Evolutionary conservation across 2,888 invertebrate genomes (phyloP), one percentile per base, ranked within the genome.

Genomic region (Agelastica alni): DNA sequence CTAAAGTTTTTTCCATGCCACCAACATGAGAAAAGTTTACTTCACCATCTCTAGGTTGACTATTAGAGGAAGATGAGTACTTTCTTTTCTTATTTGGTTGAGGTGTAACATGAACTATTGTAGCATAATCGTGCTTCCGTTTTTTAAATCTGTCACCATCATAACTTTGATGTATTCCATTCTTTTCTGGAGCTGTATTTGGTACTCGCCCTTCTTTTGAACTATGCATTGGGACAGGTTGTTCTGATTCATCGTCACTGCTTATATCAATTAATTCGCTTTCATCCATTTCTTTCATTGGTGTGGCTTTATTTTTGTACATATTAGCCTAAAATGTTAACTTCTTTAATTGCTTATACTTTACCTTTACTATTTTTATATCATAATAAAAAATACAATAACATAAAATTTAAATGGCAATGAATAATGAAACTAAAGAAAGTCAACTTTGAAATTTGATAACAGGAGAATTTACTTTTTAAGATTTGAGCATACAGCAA

Each of bases 221-320:
- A 4, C 20, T 9, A 7, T 13, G 13, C 2, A 12, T 10, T 10
- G 56, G 81, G 75, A 71, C 81, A 67, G 47, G 43, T 34, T 16
- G 16, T 30, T 67, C 81, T 51, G 83, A 83, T 62, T 84, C 83
- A 65, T 88, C 88, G 68, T 87, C 89, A 71, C 88, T 90, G 70
- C 89, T 89, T 61, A 91, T 91, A 69, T 90, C 89, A 66, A 91
- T 85, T 46, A 89, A 75, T 71, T 91, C 90, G 65, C 85, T 83
- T 66, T 86, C 86, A 9, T 85, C 85, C 2, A 79, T 75, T 53
- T 76, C 77, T 30, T 64, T 64, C 5, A 51, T 17, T 7, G 36
- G 9, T 10, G 36, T n/a, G 9, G 32, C 63, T 59, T 77, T 53
- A 47, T 66, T 63, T 18, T 63, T 78, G 64, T 84, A 85, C 65